Conservation (phyloP, 2,797 vertebrate genomes). For the Cirrhinus mrigala region DNA sequence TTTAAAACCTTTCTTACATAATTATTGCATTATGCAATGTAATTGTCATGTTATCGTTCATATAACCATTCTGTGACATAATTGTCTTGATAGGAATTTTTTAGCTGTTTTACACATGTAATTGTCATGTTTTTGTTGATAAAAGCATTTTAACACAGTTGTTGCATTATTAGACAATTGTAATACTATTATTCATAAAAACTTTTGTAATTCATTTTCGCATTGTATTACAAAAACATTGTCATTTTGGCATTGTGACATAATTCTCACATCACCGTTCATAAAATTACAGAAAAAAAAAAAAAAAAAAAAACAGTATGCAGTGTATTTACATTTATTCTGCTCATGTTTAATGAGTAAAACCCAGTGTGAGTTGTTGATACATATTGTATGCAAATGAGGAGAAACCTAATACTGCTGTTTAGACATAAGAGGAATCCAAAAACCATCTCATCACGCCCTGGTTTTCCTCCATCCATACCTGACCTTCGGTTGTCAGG, state of each 20-base stretch:
- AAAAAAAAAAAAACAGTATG: not conserved
- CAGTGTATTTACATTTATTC: not conserved
- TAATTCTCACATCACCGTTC: no score
- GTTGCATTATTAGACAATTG: no score
- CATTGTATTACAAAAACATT: not conserved
- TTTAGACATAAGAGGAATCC: not conserved
- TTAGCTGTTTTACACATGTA: no score
- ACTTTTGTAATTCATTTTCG: no score
- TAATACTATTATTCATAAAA: no score
- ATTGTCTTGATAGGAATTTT: no score
- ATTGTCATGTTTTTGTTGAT: no score
- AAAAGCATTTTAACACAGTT: no score
- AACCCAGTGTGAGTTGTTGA: not conserved
- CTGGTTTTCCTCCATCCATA: constrained; percentile 39
- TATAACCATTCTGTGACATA: not conserved
- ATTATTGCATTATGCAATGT: not conserved
- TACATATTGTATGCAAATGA: not conserved
- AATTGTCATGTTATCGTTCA: no score
- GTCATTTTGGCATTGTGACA: not conserved
- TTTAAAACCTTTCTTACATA: not conserved
- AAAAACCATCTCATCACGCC: not conserved
- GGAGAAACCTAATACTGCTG: not conserved
- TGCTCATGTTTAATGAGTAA: not conserved
- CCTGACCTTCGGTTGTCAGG: constrained; percentile 37
- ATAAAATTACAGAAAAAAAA: no score